These are phyloP conservation scores for Brachionus paranguensis DNA, from an alignment of 1,140 invertebrate species.

Conservation along the genomic window DNA sequence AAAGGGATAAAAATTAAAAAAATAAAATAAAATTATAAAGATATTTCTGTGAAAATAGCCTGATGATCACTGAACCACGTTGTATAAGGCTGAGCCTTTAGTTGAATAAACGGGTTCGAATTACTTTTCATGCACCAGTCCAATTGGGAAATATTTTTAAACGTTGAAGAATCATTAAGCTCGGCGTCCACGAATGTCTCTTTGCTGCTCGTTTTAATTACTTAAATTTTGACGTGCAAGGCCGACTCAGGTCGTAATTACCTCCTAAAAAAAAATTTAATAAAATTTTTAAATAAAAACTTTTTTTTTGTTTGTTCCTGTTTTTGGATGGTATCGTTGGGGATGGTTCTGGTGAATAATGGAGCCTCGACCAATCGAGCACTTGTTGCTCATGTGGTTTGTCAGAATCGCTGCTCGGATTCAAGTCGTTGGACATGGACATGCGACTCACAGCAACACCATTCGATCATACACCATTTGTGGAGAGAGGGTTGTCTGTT, in stretches of 20 bases:
- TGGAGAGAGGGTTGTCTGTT: neutral
- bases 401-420: neutral
- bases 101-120: too few relatives aligned
- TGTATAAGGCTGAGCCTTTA: too few relatives aligned
- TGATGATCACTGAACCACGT: too few relatives aligned
- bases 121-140: too few relatives aligned
- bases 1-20: too few relatives aligned
- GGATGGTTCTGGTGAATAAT: neutral
- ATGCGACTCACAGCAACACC: neutral
- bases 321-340: neutral
- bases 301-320: too few relatives aligned
- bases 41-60: too few relatives aligned
- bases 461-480: neutral
- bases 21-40: too few relatives aligned
- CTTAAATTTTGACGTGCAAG: neutral
- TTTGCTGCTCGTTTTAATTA: neutral
- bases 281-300: neutral
- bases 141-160: too few relatives aligned
- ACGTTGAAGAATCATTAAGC: too few relatives aligned
- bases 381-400: neutral
- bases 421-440: neutral
- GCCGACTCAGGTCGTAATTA: neutral
- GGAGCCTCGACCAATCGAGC: neutral
- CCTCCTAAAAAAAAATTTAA: neutral
- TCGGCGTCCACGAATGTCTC: neutral